phyloP scores from a whole-genome alignment of 1,140 invertebrate genomes.

The Pygmarrhopalites habei region DNA sequence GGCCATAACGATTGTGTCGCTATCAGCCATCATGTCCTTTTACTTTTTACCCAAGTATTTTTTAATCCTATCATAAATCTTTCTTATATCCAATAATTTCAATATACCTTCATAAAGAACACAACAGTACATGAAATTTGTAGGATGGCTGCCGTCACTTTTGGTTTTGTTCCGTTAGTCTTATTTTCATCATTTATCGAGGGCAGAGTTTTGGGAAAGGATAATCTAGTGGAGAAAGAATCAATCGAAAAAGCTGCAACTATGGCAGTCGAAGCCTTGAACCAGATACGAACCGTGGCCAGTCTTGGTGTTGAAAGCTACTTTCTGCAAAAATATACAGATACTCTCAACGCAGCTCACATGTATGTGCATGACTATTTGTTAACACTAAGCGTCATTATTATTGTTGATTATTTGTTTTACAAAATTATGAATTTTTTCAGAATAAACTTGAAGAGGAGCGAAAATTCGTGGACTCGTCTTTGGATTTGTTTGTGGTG shows the following conservation, averaged over 20 bases:
- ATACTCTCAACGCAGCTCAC: conserved; percentile 38
- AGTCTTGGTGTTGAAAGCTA: conserved; percentile 46
- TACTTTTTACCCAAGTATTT: conserved; percentile 67
- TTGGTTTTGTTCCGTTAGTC: conserved; percentile 55
- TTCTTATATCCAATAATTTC: too few relatives aligned
- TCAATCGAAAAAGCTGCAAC: conserved; percentile 40
- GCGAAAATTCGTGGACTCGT: conserved; percentile 46
- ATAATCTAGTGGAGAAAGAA: conserved; percentile 42
- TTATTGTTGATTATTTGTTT: neutral
- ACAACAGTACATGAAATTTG: too few relatives aligned
- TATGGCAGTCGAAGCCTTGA: conserved; percentile 49
- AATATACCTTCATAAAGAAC: too few relatives aligned
- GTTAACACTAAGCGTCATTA: neutral
- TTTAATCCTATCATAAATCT: too few relatives aligned
- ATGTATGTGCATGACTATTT: conserved; percentile 8
- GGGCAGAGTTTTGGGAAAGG: conserved; percentile 39
- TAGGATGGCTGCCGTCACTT: conserved; percentile 58
- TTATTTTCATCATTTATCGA: conserved; percentile 41
- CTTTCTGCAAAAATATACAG: conserved; percentile 44
- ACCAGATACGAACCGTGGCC: conserved; percentile 52
- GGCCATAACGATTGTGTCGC: conserved; percentile 55
- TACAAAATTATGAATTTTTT: neutral
- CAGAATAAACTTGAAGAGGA: conserved; percentile 31
- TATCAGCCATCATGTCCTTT: conserved; percentile 57
- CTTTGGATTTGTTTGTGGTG: conserved; percentile 48